Percentiles rank a stretch among this genome's conserved stretches.
These are phyloP conservation scores for Gulo gulo DNA, from an alignment of 2,113 vertebrate species.

Conservation along the genomic window DNA sequence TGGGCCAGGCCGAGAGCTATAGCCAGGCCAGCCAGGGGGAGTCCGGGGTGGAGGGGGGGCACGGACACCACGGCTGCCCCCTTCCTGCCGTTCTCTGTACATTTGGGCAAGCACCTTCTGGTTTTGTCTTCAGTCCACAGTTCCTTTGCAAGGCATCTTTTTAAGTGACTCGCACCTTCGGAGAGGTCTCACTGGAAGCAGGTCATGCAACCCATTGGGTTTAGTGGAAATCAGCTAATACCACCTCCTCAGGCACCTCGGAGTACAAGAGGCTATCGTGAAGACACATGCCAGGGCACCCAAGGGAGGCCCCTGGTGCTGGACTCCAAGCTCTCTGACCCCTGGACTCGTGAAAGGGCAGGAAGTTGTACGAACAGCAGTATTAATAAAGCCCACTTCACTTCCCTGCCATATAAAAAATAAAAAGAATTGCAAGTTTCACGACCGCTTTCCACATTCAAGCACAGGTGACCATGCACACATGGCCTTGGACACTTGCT, in stretches of 20 bases:
- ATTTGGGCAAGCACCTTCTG: rapidly evolving
- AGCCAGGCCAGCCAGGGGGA: background rate
- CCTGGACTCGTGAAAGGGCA: background rate
- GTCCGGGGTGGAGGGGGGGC: rapidly evolving
- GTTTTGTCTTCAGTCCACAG: background rate
- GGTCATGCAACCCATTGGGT: background rate
- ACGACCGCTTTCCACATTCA: background rate
- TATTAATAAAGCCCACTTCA: background rate
- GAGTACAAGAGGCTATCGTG: too few relatives aligned
- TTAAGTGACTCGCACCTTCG: background rate
- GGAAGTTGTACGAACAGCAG: background rate
- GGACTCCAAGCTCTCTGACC: background rate
- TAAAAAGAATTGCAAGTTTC: background rate
- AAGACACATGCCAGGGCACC: background rate
- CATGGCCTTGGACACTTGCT: background rate
- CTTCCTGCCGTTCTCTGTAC: rapidly evolving
- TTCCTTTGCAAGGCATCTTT: background rate
- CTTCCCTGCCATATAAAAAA: background rate
- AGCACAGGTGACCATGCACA: rapidly evolving
- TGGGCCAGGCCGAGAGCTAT: rapidly evolving
- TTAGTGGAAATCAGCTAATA: background rate
- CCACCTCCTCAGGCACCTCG: background rate
- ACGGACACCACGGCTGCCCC: rapidly evolving
- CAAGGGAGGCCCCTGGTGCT: background rate
- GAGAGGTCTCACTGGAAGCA: background rate